phyloP scores from a whole-genome alignment of 1,140 invertebrate genomes.

The Rhopalosiphum padi region DNA sequence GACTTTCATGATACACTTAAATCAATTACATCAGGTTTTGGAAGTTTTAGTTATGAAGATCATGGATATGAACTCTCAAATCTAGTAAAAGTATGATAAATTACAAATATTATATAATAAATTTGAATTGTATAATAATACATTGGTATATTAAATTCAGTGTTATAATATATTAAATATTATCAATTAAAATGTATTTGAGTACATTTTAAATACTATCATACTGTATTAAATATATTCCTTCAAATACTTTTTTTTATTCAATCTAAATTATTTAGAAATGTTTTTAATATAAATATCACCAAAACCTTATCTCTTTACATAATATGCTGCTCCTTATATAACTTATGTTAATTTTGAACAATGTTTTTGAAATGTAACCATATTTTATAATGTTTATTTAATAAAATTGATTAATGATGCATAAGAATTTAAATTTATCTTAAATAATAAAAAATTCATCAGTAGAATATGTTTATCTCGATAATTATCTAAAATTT shows the following conservation, averaged over 20 bases:
- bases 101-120: background rate
- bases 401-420: background rate
- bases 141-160: background rate
- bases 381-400: no score
- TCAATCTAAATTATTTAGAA: background rate
- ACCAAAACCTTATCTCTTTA: background rate
- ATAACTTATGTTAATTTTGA: background rate
- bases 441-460: background rate
- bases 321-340: background rate
- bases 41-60: conserved; percentile 97
- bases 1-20: conserved; percentile 96
- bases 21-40: conserved; percentile 89
- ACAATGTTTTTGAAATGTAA: background rate
- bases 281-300: background rate
- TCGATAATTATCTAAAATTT: background rate
- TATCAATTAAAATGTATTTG: background rate
- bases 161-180: background rate
- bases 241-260: background rate
- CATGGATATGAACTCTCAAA: conserved; percentile 60
- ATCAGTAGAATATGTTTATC: background rate
- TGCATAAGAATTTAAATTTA: background rate
- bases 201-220: background rate
- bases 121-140: background rate
- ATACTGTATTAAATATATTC: background rate
- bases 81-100: conserved; percentile 66